Evolutionary conservation across 2,888 invertebrate genomes (phyloP).

Genomic region (Synergus itoensis): DNA sequence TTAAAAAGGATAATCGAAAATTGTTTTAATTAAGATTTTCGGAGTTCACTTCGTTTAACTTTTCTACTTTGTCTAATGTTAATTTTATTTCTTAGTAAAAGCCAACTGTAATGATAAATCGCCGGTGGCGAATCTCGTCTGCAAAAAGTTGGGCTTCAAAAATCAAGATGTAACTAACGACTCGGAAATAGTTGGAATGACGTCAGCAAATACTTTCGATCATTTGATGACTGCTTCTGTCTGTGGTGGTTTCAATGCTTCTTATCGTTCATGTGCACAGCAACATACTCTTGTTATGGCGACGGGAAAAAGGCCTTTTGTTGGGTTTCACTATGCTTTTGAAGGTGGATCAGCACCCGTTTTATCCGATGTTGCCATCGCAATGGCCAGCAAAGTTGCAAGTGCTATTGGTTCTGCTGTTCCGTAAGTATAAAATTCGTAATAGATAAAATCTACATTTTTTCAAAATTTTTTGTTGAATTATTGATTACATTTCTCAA

Average conservation of each 20-base stretch:
- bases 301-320: constrained; percentile 89
- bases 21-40: not conserved
- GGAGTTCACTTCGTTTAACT: no score
- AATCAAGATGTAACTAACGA: constrained; percentile 88
- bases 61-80: not conserved
- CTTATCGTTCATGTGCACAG: constrained; percentile 86
- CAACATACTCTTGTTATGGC: constrained; percentile 88
- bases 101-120: constrained; percentile 84
- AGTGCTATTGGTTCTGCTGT: constrained; percentile 81
- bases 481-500: not conserved
- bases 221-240: constrained; percentile 90
- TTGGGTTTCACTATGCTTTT: constrained; percentile 93
- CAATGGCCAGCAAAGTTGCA: constrained; percentile 92
- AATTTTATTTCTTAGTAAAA: constrained; percentile 52
- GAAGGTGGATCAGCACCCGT: constrained; percentile 92
- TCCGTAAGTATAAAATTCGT: constrained; percentile 82
- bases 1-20: not conserved
- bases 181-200: constrained; percentile 87
- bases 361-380: constrained; percentile 94
- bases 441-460: not conserved
- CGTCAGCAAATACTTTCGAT: constrained; percentile 89
- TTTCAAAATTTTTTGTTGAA: not conserved
- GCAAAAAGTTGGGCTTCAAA: constrained; percentile 93
- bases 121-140: constrained; percentile 83
- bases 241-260: constrained; percentile 86